Evolutionary conservation across 2,797 vertebrate genomes (phyloP), one percentile per base, ranked within the genome.

Genomic region (Pipistrellus kuhlii): DNA sequence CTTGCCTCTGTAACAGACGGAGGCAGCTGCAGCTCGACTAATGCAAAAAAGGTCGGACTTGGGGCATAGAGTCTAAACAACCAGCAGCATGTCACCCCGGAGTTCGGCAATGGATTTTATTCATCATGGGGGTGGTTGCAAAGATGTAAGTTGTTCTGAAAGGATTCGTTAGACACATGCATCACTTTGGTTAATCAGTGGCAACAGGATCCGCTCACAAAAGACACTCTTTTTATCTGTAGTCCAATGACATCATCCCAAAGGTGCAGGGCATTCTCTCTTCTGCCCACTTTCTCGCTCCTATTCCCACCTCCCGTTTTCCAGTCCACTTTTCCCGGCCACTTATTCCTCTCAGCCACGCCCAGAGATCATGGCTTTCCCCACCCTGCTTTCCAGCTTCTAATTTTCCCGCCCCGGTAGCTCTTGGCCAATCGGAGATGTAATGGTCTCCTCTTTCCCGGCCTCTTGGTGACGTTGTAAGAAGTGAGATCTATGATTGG

Each of bases 1-100:
- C 97, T 87, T 97, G 99, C 99, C 99, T 99, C 99, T 2, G 99
- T 99, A 69, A 99, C 97, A 21, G 97, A 97, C 0, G 98, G 97
- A 1, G 98, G 97, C n/a, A 98, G 97, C 1, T 99, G 99, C 91
- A 99, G 97, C 93, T 99, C 99, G 18, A 98, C 98, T 89, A 99
- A 98, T 15, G 98, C 98, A 18, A 59, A 32, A 30, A 64, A 83
- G 81, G 48, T n/a, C 30, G 8, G n/a, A 35, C 81, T 83, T 17
- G 62, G 59, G 5, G 20, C n/a, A 48, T 48, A 23, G 59, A 25
- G 44, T 66, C 41, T 48, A 48, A 83, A 48, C 44, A 21, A 77
- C 20, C 30, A 32, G 59, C 20, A 17, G 59, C 20, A 48, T 46
- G 44, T 51, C 81, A 66, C n/a, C n/a, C n/a, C 8, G 8, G 44